Evolutionary conservation across 1,140 invertebrate species (phyloP), one percentile per base, ranked within the genome.

Genomic region (Drosophila grimshawi): DNA sequence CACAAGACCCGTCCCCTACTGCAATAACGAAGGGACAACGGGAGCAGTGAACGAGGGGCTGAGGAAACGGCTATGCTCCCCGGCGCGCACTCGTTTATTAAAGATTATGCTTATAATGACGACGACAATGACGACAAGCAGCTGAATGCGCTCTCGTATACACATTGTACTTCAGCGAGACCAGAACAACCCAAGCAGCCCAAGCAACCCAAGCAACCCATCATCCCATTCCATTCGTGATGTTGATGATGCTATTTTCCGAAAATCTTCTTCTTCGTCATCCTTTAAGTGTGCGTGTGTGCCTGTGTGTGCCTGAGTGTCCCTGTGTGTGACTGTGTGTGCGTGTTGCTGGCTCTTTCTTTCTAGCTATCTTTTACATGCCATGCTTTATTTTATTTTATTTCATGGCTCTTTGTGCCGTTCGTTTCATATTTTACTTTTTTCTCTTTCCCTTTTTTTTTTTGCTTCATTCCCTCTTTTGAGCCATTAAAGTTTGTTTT

Each of bases 61-160:
- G 19, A 48, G 33, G 39, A 48, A 39, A 55, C 48, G 55, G 30
- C 60, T 56, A 19, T 46, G 61, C 76, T 86, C 82, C 82, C 82
- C 70, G 82, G 82, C 86, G 76, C 68, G 81, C 71, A 82, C 83
- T 86, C 83, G 83, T 86, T 86, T 86, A 86, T 86, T 86, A 86
- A 86, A 86, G 83, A 86, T 86, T 86, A 86, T 86, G 83, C 83
- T 86, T 86, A 86, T 86, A 88, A 86, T 86, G 83, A 88, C 83
- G 80, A 88, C 86, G 83, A 86, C 83, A 86, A 86, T 88, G 83
- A 86, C 72, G 83, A 86, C 83, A 78, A 88, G 72, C 81, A 82
- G 83, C 79, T 72, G 76, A 64, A 74, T 77, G 59, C 70, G 30
- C 43, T 27, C 30, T n/a, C 39, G 5, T 30, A 7, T 52, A 61